These are phyloP conservation scores for Prunella himalayana DNA, from an alignment of 2,113 vertebrate genomes.

Conservation along the genomic window DNA sequence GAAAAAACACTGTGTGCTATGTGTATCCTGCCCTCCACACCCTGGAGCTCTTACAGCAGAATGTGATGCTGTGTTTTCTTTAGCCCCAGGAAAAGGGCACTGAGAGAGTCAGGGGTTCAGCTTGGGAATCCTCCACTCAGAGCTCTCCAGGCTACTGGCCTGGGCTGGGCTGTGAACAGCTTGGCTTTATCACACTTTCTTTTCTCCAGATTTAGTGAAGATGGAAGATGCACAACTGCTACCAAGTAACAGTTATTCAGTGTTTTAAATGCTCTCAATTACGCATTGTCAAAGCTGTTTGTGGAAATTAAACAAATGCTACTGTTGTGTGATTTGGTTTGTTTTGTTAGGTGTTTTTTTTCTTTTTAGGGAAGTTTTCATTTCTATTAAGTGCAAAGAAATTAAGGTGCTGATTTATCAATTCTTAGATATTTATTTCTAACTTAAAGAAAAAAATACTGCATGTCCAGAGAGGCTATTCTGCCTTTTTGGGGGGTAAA, in stretches of 20 bases:
- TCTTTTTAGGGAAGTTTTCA: background rate
- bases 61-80: background rate
- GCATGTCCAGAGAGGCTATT: background rate
- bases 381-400: background rate
- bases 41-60: background rate
- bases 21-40: background rate
- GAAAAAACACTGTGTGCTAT: background rate
- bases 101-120: background rate
- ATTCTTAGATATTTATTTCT: background rate
- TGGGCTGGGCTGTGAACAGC: background rate
- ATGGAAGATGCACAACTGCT: background rate
- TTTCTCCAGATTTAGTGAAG: background rate
- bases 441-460: background rate
- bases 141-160: background rate
- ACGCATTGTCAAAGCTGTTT: background rate
- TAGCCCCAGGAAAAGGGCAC: background rate
- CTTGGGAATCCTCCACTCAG: background rate
- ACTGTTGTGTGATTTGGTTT: background rate
- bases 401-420: background rate
- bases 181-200: background rate
- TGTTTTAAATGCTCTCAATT: background rate
- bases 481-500: accelerated
- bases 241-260: background rate
- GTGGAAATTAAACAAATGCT: background rate
- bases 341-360: background rate